These are phyloP conservation scores for Heteronetta atricapilla DNA, from an alignment of 2,113 vertebrate species.

Conservation along the genomic window DNA sequence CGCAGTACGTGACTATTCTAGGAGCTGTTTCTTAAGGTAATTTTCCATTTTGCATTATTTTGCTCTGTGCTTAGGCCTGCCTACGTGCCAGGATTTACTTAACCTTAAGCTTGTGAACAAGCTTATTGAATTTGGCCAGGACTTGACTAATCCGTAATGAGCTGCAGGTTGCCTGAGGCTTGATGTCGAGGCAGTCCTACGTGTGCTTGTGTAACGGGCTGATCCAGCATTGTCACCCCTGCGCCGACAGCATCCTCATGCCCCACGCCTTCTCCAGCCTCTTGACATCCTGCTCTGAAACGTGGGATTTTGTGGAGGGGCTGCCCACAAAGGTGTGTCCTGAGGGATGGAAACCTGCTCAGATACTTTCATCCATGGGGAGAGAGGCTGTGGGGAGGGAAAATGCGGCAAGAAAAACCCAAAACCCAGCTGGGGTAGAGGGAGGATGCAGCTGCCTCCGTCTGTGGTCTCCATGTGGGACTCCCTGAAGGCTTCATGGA, in stretches of 20 bases:
- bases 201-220: constrained; percentile 67
- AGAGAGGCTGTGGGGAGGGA: background rate
- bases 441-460: background rate
- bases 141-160: constrained; percentile 65
- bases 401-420: background rate
- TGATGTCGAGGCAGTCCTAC: background rate
- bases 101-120: constrained; percentile 66
- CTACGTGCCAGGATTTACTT: constrained; percentile 48
- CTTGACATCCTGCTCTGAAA: background rate
- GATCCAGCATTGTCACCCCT: background rate
- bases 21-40: constrained; percentile 44
- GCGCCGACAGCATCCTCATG: background rate
- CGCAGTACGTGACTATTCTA: background rate
- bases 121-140: constrained; percentile 75
- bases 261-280: background rate
- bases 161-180: constrained; percentile 72
- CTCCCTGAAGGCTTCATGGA: background rate
- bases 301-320: background rate
- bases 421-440: rapidly evolving
- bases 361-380: background rate
- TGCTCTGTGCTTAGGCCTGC: background rate
- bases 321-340: background rate
- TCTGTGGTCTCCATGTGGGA: background rate
- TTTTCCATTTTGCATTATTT: constrained; percentile 51
- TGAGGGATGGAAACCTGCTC: background rate